Conservation (phyloP, 2,797 vertebrate species). For the Siniperca obscura region DNA sequence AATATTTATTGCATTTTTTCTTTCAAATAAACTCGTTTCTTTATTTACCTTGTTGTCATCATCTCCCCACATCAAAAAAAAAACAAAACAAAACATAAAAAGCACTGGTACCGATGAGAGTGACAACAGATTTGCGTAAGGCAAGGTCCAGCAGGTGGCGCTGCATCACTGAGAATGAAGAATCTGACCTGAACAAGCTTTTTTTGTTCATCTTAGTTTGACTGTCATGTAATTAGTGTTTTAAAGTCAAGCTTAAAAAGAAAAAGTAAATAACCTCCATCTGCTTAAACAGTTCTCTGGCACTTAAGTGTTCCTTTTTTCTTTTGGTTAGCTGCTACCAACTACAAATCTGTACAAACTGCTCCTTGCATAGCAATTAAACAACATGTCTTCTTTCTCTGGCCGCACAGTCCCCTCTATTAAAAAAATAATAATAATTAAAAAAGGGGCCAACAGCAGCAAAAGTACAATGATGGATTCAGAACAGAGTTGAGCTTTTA, state of each 20-base stretch:
- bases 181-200: slow-evolving; percentile 16
- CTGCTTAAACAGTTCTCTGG: slow-evolving; percentile 66
- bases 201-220: slow-evolving; percentile 14
- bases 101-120: slow-evolving; percentile 79
- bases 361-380: slow-evolving; percentile 78
- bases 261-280: slow-evolving; percentile 51
- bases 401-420: slow-evolving; percentile 23
- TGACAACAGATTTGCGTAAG: slow-evolving; percentile 82
- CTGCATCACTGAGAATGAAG: slow-evolving; percentile 52
- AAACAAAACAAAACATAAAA: slow-evolving; percentile 55
- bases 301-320: slow-evolving; percentile 75
- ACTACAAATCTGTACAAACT: slow-evolving; percentile 66
- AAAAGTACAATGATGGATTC: slow-evolving; percentile 28
- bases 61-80: slow-evolving; percentile 28
- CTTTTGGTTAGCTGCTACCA: slow-evolving; percentile 71
- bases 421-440: not conserved
- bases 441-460: slow-evolving; percentile 44
- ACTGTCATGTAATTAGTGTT: slow-evolving; percentile 56
- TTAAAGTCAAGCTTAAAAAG: slow-evolving; percentile 56
- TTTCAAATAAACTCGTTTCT: slow-evolving; percentile 71
- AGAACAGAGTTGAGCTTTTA: slow-evolving; percentile 28
- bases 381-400: slow-evolving; percentile 17
- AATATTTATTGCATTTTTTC: slow-evolving; percentile 85
- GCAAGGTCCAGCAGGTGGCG: slow-evolving; percentile 82
- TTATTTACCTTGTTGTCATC: slow-evolving; percentile 70